Base-by-base conservation (phyloP, 2,797 vertebrate genomes). In the Lutjanus campechanus region DNA sequence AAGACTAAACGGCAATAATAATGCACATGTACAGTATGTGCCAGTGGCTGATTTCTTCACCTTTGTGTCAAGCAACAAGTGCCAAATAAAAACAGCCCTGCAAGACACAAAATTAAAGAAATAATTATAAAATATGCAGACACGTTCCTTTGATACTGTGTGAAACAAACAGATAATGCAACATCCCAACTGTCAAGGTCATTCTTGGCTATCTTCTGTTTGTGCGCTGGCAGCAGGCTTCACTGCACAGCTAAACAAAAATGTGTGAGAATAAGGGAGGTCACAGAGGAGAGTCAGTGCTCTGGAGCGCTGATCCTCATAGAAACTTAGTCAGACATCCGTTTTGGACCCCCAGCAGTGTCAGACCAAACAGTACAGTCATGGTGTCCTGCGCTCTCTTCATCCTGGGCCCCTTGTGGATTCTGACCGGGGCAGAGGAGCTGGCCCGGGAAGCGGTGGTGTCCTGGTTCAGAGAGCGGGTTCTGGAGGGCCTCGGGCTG, bases 401-500 rank as follows among this genome's bases (percentile, higher is more conserved):
- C 9, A 4, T 94, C 60, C 68, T 93, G 80, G 71, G 46, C 20
- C 58, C 65, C 58, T 22, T 89, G 15, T 93, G 89, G 88, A 55
- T 72, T 61, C n/a, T 85, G 56, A 73, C 68, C 65, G 25, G 56
- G 4, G 91, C 67, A 11, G 87, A 92, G 36, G 84, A 90, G 29
- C 62, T 91, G 15, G 64, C 93, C n/a, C 76, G 87, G 41, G 90
- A 92, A 8, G 77, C 76, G 0, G 82, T 93, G 46, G 19, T 95
- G 78, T 92, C 90, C 67, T 95, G 94, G 94, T 73, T 96, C 75
- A 92, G 86, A 46, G 79, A 73, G 22, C 84, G 73, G 17, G 66
- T 96, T 49, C 88, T 96, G 77, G 94, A 94, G 1, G 66, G 82
- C 43, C 82, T 96, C 43, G 90, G 90, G 8, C 73, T 96, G 54